Percentiles rank a stretch among this genome's conserved stretches.
Evolutionary conservation across 2,797 vertebrate species (phyloP).

Genomic region (Poecilia picta): DNA sequence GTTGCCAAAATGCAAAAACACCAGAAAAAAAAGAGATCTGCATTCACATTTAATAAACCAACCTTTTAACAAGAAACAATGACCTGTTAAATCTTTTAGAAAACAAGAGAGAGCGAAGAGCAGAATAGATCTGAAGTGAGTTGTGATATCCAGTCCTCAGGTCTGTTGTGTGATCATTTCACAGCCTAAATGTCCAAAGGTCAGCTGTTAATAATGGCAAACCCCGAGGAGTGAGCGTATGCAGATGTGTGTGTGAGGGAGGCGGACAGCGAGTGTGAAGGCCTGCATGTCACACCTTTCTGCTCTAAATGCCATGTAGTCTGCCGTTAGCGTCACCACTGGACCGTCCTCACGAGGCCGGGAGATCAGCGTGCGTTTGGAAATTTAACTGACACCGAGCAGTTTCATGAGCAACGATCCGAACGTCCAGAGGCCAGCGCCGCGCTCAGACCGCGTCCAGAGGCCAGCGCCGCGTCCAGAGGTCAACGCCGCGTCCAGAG

Average conservation of each 20-base stretch:
- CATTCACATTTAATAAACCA: constrained; percentile 1
- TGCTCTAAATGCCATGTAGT: constrained; percentile 74
- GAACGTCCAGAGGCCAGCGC: background rate
- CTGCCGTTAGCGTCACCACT: constrained; percentile 55
- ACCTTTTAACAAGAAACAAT: constrained; percentile 1
- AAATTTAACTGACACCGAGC: constrained; percentile 46
- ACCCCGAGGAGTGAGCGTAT: constrained; percentile 57
- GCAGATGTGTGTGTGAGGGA: constrained; percentile 47
- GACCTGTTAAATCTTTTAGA: background rate
- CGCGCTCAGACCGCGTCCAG: no score
- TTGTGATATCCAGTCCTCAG: constrained; percentile 47
- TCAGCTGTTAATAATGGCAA: constrained; percentile 72
- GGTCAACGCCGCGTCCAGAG: background rate
- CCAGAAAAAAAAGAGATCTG: background rate
- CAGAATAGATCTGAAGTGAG: constrained; percentile 19
- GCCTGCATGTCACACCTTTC: constrained; percentile 76
- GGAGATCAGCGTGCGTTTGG: constrained; percentile 35
- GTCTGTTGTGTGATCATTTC: constrained; percentile 68
- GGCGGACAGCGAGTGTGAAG: constrained; percentile 48
- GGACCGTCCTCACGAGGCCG: constrained; percentile 33
- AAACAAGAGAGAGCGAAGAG: background rate
- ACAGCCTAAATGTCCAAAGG: constrained; percentile 74
- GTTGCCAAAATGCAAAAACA: background rate
- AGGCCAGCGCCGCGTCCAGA: no score
- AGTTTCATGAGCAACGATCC: constrained; percentile 1